A percentile compares a stretch with the other conserved stretches of the same genome.
These are phyloP conservation scores for Lordiphosa fenestrarum DNA, from an alignment of 2,888 invertebrate genomes.

Conservation along the genomic window DNA sequence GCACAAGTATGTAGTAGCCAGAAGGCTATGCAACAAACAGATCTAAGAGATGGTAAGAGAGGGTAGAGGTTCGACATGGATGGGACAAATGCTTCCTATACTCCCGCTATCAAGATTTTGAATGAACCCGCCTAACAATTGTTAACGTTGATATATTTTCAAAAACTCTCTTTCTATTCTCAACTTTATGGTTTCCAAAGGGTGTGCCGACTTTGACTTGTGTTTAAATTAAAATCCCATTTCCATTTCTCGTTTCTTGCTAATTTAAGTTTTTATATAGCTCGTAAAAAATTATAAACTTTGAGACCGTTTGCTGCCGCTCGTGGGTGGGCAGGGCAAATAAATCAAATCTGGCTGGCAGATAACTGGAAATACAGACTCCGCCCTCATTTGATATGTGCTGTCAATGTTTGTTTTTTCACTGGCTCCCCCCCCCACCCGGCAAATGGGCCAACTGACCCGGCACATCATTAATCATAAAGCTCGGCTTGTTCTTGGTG, in stretches of 20 bases:
- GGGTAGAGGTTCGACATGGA: no score
- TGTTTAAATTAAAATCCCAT: neutral
- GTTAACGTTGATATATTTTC: no score
- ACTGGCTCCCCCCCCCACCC: slow-evolving; percentile 12
- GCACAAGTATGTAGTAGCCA: no score
- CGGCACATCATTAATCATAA: slow-evolving; percentile 54
- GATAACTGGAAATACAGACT: slow-evolving; percentile 39
- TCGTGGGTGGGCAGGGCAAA: slow-evolving; percentile 57
- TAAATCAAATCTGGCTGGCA: slow-evolving; percentile 61
- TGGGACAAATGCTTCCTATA: no score
- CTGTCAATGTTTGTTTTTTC: slow-evolving; percentile 53
- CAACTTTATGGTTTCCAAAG: neutral
- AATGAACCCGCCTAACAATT: no score
- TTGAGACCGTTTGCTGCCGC: slow-evolving; percentile 18
- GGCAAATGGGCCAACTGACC: slow-evolving; percentile 6
- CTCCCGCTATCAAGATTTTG: no score
- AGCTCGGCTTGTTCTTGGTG: slow-evolving; percentile 29
- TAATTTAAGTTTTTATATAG: slow-evolving; percentile 39
- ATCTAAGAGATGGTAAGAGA: no score
- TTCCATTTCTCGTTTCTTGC: slow-evolving; percentile 8
- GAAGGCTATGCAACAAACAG: no score
- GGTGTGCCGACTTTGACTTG: neutral
- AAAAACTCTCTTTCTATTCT: no score
- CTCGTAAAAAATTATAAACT: slow-evolving; percentile 46
- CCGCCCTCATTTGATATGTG: slow-evolving; percentile 31